These are phyloP conservation scores for Rutpela maculata DNA, from an alignment of 2,888 invertebrate species.

Conservation along the genomic window DNA sequence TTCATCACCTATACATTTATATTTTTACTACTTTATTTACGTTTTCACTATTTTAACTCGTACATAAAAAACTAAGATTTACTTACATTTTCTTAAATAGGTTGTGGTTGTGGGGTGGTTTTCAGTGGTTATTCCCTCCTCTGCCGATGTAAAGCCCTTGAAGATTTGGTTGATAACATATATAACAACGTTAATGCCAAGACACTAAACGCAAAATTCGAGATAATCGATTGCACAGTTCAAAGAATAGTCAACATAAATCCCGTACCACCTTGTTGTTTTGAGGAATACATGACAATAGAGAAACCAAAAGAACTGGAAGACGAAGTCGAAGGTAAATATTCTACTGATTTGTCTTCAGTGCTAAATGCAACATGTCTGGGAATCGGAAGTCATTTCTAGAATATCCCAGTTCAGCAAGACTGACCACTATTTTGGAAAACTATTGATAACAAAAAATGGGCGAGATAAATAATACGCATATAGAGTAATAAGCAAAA, in stretches of 20 bases:
- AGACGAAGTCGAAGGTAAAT: constrained; percentile 28
- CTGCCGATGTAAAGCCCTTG: constrained; percentile 60
- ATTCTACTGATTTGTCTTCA: not conserved
- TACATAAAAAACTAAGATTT: no score
- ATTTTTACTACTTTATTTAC: no score
- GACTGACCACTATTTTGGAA: no score
- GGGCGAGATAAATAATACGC: no score
- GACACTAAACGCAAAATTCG: constrained; percentile 44
- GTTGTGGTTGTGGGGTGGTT: constrained; percentile 47
- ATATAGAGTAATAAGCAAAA: no score
- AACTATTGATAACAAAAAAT: no score
- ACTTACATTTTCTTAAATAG: not conserved
- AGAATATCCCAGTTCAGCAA: no score
- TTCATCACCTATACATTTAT: no score
- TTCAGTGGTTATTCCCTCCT: constrained; percentile 60
- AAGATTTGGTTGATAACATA: constrained; percentile 61
- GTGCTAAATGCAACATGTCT: no score
- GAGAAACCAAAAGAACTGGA: constrained; percentile 33
- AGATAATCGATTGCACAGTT: constrained; percentile 60
- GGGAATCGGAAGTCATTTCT: no score
- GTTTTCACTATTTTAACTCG: no score
- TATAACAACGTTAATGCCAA: constrained; percentile 58
- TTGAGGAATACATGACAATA: constrained; percentile 53
- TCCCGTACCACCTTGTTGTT: constrained; percentile 59
- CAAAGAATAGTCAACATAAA: constrained; percentile 64